Conservation (phyloP, 1,140 invertebrate species). For the Drosophila albomicans region DNA sequence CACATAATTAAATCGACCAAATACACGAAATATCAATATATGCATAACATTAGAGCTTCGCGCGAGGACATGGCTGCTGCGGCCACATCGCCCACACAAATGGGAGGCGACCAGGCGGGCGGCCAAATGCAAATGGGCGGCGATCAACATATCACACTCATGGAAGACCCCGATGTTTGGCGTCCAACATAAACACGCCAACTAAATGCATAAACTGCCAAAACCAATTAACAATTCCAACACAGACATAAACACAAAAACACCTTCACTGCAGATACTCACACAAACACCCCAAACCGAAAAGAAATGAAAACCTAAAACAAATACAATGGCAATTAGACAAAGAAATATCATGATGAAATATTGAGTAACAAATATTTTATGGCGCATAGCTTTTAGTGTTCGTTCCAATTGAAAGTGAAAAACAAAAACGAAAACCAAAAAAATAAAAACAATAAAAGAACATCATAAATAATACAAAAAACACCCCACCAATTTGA, state of each 20-base stretch:
- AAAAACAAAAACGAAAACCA: neutral
- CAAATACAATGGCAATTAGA: constrained; percentile 47
- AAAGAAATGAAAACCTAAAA: neutral
- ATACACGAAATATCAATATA: constrained; percentile 22
- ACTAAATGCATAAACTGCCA: constrained; percentile 69
- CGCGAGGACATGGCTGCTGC: constrained; percentile 93
- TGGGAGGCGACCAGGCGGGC: constrained; percentile 86
- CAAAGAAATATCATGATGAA: constrained; percentile 48
- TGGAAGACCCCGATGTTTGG: constrained; percentile 96
- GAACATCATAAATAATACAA: constrained; percentile 24
- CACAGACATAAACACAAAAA: constrained; percentile 34
- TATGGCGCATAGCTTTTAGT: constrained; percentile 77
- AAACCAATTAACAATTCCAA: constrained; percentile 31
- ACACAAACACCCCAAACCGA: constrained; percentile 31
- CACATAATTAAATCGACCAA: constrained; percentile 7
- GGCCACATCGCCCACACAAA: constrained; percentile 88
- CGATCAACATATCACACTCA: constrained; percentile 91
- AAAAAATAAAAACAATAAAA: constrained; percentile 33
- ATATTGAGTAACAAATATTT: constrained; percentile 65
- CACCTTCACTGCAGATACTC: constrained; percentile 10
- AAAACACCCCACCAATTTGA: constrained; percentile 76
- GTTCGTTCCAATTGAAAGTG: constrained; percentile 64
- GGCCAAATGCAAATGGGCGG: constrained; percentile 88
- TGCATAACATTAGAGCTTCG: constrained; percentile 88
- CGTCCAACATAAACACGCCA: constrained; percentile 91